A percentile compares a stretch with the other conserved stretches of the same genome.
phyloP scores from a whole-genome alignment of 2,888 invertebrate genomes.

The Platypus cylindrus region DNA sequence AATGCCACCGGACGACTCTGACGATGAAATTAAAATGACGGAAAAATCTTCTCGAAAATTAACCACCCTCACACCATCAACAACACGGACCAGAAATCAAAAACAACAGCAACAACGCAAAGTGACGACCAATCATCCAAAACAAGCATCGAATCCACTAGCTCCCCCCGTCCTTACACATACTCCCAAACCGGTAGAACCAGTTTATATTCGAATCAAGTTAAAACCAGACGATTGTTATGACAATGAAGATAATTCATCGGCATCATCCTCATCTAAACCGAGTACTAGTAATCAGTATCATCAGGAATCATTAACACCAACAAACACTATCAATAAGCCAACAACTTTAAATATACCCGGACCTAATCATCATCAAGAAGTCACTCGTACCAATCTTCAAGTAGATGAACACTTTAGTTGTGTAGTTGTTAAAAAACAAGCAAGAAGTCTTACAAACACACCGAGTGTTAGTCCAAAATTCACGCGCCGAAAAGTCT shows the following conservation, averaged over 20 bases:
- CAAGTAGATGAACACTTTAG: slow-evolving; percentile 6
- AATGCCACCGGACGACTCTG: slow-evolving; percentile 16
- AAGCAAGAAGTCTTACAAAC: slow-evolving; percentile 22
- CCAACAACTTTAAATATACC: slow-evolving; percentile 44
- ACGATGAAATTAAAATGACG: slow-evolving; percentile 4
- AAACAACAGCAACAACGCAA: slow-evolving; percentile 21
- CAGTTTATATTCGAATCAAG: slow-evolving; percentile 52
- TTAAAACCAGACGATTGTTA: slow-evolving; percentile 65
- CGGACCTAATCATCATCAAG: background rate
- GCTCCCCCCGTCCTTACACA: slow-evolving; percentile 10
- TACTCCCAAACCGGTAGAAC: slow-evolving; percentile 26
- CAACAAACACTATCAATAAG: slow-evolving; percentile 36
- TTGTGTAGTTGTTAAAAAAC: slow-evolving; percentile 9
- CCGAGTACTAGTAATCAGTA: background rate
- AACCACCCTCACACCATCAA: background rate
- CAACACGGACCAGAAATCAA: background rate
- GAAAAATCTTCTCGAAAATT: slow-evolving; percentile 2
- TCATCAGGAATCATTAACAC: background rate
- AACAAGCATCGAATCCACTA: slow-evolving; percentile 7
- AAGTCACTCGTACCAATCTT: background rate
- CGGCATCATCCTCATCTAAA: slow-evolving; percentile 7
- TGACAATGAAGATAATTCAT: slow-evolving; percentile 35
- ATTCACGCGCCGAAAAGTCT: slow-evolving; percentile 29
- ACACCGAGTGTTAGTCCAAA: slow-evolving; percentile 38
- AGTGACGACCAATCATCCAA: slow-evolving; percentile 12